phyloP scores from a whole-genome alignment of 2,113 vertebrate species.

The Cephalopholis sonnerati region DNA sequence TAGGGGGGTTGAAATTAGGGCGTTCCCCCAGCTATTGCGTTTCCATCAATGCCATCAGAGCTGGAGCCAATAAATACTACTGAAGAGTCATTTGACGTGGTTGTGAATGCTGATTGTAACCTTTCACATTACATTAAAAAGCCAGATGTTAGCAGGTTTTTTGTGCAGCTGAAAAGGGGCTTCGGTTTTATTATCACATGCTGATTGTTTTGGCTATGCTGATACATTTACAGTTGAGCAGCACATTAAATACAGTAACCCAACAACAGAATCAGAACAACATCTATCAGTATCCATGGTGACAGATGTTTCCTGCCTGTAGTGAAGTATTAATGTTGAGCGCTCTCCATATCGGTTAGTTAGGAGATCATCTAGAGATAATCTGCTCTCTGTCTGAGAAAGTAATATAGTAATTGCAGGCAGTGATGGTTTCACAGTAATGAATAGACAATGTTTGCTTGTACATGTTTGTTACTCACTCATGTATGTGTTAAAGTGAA shows the following conservation, averaged over 20 bases:
- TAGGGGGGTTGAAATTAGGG: no score
- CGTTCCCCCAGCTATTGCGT: no score
- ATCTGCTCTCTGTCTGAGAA: neutral
- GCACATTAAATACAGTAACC: neutral
- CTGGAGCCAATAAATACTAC: no score
- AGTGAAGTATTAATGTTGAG: neutral
- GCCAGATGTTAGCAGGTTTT: no score
- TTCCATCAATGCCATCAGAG: no score
- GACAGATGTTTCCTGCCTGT: neutral
- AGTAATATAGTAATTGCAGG: neutral
- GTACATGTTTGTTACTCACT: neutral
- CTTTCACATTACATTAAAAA: no score
- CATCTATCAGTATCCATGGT: constrained; percentile 1
- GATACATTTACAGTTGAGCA: neutral
- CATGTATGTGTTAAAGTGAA: neutral
- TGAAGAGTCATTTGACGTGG: no score
- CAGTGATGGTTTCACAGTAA: neutral
- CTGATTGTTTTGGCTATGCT: neutral
- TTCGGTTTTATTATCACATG: neutral
- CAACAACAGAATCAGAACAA: neutral
- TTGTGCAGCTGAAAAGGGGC: no score
- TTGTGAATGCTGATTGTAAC: no score
- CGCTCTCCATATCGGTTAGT: neutral
- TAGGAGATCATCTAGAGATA: neutral
- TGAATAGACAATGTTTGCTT: neutral